Evolutionary conservation across 2,797 vertebrate species (phyloP), one percentile per base, ranked within the genome.

Genomic region (Erethizon dorsatum): DNA sequence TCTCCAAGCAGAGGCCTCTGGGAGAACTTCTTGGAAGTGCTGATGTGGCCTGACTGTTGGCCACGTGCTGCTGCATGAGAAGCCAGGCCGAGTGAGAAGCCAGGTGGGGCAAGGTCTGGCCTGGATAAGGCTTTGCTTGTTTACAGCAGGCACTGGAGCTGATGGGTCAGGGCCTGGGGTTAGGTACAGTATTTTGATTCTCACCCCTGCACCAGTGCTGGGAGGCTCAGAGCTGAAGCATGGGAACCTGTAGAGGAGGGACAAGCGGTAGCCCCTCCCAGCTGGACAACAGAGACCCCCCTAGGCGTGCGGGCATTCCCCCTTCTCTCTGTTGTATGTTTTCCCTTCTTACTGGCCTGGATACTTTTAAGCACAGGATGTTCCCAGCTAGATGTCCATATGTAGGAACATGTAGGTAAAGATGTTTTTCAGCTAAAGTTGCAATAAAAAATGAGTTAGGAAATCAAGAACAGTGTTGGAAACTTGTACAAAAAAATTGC

Each of bases 381-480:
- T 33, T 67, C 20, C 4, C 13, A 15, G 13, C 47, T 63, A 4
- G 41, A n/a, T 89, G 56, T 52, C 67, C 22, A 13, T 37, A 61
- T 26, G 52, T 20, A 75, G 12, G 61, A 50, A 31, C 45, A 45
- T 4, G 11, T 20, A 67, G 63, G 75, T 18, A 59, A 65, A 69
- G 52, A 50, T 41, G 33, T 41, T 57, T 98, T 87, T 73, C 75
- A 87, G 88, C 78, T 90, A 87, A 89, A 75, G 54, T 47, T 91
- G 41, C 31, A 63, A 80, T 85, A 61, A 92, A 78, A 94, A 77
- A 47, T 47, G 78, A 95, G 73, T 84, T 79, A 90, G 88, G 73
- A 85, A 87, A 86, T 31, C 41, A 80, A 85, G 52, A 85, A 52
- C 73, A 78, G 22, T 17, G 15, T 54, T 83, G 77, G 65, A 88